Conservation (phyloP, 30 jellyfish, hydroid and myxozoan genomes). For the Turritopsis rubra region DNA sequence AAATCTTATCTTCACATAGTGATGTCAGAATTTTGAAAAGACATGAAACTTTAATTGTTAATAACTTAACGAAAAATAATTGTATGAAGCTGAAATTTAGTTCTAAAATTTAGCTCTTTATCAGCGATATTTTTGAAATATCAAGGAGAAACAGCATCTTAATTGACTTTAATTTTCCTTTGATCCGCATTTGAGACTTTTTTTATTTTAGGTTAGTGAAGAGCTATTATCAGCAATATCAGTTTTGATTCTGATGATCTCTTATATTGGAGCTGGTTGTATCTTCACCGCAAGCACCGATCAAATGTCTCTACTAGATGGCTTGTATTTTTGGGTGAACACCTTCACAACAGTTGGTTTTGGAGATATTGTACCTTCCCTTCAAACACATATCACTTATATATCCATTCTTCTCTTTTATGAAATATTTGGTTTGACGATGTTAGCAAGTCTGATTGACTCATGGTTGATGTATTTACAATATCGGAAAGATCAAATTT, state of each 20-base stretch:
- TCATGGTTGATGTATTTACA: slow-evolving; percentile 51
- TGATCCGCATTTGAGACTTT: not conserved
- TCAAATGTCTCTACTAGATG: slow-evolving; percentile 38
- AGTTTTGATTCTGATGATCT: not conserved
- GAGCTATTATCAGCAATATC: slow-evolving; percentile 7
- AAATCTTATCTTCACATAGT: too few species aligned
- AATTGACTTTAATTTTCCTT: too few species aligned
- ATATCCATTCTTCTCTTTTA: slow-evolving; percentile 35
- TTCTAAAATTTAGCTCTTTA: too few species aligned
- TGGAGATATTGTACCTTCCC: slow-evolving; percentile 34
- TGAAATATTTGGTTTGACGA: slow-evolving; percentile 45
- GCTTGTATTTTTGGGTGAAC: slow-evolving; percentile 50
- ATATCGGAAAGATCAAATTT: slow-evolving; percentile 38
- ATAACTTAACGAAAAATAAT: too few species aligned
- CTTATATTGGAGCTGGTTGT: not conserved
- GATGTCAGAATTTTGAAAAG: too few species aligned
- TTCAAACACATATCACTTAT: slow-evolving; percentile 2
- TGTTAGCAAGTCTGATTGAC: slow-evolving; percentile 42
- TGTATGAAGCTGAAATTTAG: too few species aligned
- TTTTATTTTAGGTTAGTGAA: not conserved
- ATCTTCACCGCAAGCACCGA: slow-evolving; percentile 24
- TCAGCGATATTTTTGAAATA: too few species aligned
- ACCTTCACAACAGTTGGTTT: slow-evolving; percentile 56
- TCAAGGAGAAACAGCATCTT: too few species aligned
- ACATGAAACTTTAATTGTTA: too few species aligned